phyloP scores from a whole-genome alignment of 2,797 vertebrate genomes.

The Rhodeus uyekii region DNA sequence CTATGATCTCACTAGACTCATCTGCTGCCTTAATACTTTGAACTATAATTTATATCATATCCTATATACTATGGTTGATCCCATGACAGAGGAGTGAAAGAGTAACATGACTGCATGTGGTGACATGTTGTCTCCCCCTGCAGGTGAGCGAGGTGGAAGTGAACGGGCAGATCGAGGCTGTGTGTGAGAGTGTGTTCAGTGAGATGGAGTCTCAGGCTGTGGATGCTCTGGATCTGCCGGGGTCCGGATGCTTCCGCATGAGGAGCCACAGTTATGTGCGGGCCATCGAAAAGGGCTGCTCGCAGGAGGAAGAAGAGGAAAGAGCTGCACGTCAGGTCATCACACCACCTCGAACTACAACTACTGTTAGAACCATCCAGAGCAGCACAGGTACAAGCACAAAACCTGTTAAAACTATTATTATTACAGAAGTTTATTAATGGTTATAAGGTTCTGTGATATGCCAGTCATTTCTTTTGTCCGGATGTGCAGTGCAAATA shows the following conservation, averaged over 20 bases:
- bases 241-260: constrained; percentile 93
- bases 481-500: no score
- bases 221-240: constrained; percentile 91
- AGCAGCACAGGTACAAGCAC: constrained; percentile 87
- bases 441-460: neutral
- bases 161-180: constrained; percentile 95
- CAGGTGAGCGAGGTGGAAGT: constrained; percentile 99
- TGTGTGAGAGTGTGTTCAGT: constrained; percentile 94
- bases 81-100: neutral
- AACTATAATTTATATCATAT: neutral
- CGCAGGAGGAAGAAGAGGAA: constrained; percentile 88
- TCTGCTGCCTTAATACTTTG: neutral
- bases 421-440: neutral
- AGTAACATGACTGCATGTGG: neutral
- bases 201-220: constrained; percentile 96
- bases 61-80: neutral
- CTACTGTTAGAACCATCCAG: constrained; percentile 96
- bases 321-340: constrained; percentile 73
- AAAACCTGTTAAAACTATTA: neutral
- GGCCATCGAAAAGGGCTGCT: constrained; percentile 96
- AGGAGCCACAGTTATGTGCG: constrained; percentile 96
- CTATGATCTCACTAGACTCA: neutral
- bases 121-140: constrained; percentile 40
- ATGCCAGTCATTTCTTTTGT: neutral
- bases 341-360: constrained; percentile 85